These are phyloP conservation scores for Poecile atricapillus DNA, from an alignment of 2,113 vertebrate species.

Conservation along the genomic window DNA sequence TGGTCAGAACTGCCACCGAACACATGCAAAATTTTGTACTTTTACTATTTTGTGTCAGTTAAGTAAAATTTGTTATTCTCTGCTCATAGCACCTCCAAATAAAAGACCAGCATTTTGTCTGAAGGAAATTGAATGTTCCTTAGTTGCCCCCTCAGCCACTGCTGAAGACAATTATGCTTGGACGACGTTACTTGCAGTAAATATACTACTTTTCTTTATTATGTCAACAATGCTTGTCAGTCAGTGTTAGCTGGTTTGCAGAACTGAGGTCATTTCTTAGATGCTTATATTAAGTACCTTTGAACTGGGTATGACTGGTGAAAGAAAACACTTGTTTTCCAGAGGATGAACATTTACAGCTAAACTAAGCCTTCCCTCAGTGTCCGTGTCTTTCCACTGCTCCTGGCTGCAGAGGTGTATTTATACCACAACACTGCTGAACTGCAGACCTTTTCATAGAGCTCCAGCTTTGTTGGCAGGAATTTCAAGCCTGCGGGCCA, in stretches of 20 bases:
- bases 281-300: not conserved
- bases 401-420: not conserved
- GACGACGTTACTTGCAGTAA: not conserved
- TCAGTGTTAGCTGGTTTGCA: not conserved
- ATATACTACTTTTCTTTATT: not conserved
- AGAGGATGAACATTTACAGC: not conserved
- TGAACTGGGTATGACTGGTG: not conserved
- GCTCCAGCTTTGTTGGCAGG: constrained; percentile 14
- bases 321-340: constrained; percentile 31
- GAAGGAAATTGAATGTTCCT: not conserved
- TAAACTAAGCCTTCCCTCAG: not conserved
- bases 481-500: not conserved
- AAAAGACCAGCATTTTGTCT: not conserved
- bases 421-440: not conserved
- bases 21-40: not conserved
- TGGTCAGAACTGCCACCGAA: not conserved
- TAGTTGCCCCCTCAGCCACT: not conserved
- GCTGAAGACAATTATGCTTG: not conserved
- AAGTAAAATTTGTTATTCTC: not conserved
- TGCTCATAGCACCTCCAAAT: not conserved
- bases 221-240: not conserved
- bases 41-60: not conserved
- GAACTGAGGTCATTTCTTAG: not conserved
- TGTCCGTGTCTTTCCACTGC: not conserved
- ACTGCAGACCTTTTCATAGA: constrained; percentile 19